Conservation (phyloP, 1,140 invertebrate genomes). For the Danaus plexippus region DNA sequence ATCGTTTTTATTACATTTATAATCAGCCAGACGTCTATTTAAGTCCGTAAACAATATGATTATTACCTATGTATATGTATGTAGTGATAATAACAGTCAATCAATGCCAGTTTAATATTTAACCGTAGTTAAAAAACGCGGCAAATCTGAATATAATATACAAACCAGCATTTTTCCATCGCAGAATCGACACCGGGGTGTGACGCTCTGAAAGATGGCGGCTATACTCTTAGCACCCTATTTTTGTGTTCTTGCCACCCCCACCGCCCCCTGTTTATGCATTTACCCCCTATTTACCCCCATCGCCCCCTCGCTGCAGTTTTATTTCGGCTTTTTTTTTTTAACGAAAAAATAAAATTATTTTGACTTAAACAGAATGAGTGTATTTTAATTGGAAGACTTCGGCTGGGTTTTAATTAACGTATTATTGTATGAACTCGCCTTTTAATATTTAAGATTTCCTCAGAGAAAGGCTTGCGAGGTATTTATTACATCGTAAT, state of each 20-base stretch:
- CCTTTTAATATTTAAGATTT: too few relatives aligned
- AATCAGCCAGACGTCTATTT: too few relatives aligned
- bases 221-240: slow-evolving; percentile 55
- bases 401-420: slow-evolving; percentile 21
- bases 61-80: too few relatives aligned
- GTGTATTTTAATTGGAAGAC: slow-evolving; percentile 39
- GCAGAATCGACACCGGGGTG: slow-evolving; percentile 42
- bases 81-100: too few relatives aligned
- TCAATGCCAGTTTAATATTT: too few relatives aligned
- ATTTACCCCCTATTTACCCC: slow-evolving; percentile 34
- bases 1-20: too few relatives aligned
- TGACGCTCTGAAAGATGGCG: slow-evolving; percentile 49
- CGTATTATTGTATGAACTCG: slow-evolving; percentile 17
- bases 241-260: slow-evolving; percentile 59
- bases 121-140: too few relatives aligned
- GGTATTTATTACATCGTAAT: too few relatives aligned
- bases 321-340: slow-evolving; percentile 29
- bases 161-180: slow-evolving; percentile 35
- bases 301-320: slow-evolving; percentile 40
- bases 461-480: too few relatives aligned
- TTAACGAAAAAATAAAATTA: slow-evolving; percentile 30
- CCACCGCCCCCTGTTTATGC: slow-evolving; percentile 38
- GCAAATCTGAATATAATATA: slow-evolving; percentile 28
- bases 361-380: slow-evolving; percentile 33
- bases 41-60: too few relatives aligned